These are phyloP conservation scores for Drosophila kanapiae DNA, from an alignment of 1,140 invertebrate species.

Conservation along the genomic window DNA sequence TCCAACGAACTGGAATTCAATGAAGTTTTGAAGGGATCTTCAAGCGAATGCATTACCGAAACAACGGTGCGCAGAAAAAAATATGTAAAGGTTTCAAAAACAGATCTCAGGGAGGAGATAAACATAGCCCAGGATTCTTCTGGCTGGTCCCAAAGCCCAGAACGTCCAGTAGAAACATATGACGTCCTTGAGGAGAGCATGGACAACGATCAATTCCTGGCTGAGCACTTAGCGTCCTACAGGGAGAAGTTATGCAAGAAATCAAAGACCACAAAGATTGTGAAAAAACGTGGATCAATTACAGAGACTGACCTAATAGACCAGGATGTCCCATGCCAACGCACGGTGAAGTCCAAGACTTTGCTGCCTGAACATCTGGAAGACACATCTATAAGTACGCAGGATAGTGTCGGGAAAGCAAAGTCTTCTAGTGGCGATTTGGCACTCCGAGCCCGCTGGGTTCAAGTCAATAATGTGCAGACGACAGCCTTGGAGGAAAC, in stretches of 20 bases:
- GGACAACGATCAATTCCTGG: neutral
- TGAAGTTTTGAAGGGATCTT: neutral
- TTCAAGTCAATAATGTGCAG: slow-evolving; percentile 55
- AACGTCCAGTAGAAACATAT: neutral
- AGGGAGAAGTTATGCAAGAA: slow-evolving; percentile 11
- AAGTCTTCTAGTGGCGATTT: slow-evolving; percentile 25
- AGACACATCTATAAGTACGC: neutral
- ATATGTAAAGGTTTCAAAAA: neutral
- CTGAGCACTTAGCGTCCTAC: neutral
- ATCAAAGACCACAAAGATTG: neutral
- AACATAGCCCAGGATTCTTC: neutral
- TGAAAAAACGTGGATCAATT: neutral
- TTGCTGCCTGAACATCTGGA: neutral
- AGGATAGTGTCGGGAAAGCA: neutral
- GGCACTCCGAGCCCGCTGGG: slow-evolving; percentile 59
- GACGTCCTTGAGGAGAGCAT: neutral
- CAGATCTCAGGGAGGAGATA: neutral
- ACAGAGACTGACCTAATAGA: neutral
- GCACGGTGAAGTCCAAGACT: slow-evolving; percentile 23
- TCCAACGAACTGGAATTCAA: neutral
- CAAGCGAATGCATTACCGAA: neutral
- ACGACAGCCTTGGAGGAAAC: slow-evolving; percentile 41
- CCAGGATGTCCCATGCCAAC: neutral
- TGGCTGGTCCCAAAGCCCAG: neutral
- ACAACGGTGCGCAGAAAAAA: neutral